Evolutionary conservation across 37 sponge, comb jelly and placozoan species (phyloP).

Genomic region (Tethya wilhelma): DNA sequence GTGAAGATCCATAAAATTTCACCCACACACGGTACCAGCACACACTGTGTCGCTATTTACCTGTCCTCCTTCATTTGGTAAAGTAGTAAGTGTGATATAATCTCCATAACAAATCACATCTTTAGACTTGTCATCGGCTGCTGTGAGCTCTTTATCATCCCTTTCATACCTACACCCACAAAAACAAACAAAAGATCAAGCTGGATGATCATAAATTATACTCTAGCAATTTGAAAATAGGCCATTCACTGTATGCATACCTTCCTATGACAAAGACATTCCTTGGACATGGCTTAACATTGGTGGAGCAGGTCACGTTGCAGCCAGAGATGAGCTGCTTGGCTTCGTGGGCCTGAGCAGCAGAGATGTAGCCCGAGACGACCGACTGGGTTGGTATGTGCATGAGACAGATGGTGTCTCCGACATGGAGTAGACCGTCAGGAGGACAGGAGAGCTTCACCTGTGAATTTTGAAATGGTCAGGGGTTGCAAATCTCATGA

Average conservation of each 20-base stretch:
- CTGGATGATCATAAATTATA: neutral
- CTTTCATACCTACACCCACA: conserved; percentile 8
- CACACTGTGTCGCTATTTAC: no score
- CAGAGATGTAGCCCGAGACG: conserved; percentile 87
- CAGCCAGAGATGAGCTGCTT: conserved; percentile 38
- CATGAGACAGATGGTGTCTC: conserved; percentile 81
- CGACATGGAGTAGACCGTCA: conserved; percentile 84
- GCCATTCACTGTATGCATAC: conserved; percentile 18
- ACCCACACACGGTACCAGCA: no score
- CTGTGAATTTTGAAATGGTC: conserved; percentile 14
- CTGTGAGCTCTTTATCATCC: no score
- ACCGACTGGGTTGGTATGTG: conserved; percentile 78
- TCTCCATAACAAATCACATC: conserved; percentile 89
- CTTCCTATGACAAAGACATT: conserved; percentile 89
- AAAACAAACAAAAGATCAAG: conserved; percentile 28
- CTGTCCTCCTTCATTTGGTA: conserved; percentile 88
- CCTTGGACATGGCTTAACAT: conserved; percentile 77
- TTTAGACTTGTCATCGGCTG: conserved; percentile 51
- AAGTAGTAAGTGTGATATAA: conserved; percentile 76
- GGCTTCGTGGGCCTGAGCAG: conserved; percentile 70
- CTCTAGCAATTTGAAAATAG: neutral
- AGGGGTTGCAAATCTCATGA: neutral
- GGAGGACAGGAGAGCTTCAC: conserved; percentile 61
- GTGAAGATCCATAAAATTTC: no score
- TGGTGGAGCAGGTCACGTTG: conserved; percentile 68